A percentile compares a stretch with the other conserved stretches of the same genome.
These are phyloP conservation scores for Mayetiola destructor DNA, from an alignment of 2,888 invertebrate genomes.

Conservation along the genomic window DNA sequence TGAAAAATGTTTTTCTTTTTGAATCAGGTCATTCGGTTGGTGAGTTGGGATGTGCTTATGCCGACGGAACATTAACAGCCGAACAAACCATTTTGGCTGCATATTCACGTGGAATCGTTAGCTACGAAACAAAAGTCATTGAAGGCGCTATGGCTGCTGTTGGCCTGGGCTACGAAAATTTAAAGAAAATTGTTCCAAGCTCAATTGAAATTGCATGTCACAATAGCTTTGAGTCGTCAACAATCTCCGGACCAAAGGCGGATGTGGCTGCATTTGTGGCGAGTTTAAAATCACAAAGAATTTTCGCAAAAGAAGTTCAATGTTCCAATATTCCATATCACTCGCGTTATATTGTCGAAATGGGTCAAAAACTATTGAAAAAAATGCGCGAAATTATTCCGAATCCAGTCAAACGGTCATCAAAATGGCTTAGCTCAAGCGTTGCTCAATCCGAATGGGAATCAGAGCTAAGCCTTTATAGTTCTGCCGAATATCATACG, in stretches of 20 bases:
- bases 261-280: conserved; percentile 50
- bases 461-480: conserved; percentile 42
- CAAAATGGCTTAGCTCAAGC: conserved; percentile 76
- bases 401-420: conserved; percentile 48
- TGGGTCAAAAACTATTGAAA: conserved; percentile 49
- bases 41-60: conserved; percentile 85
- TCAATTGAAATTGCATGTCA: conserved; percentile 77
- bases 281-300: conserved; percentile 49
- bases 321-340: conserved; percentile 84
- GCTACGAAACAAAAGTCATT: conserved; percentile 52
- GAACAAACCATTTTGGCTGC: conserved; percentile 75
- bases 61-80: conserved; percentile 77
- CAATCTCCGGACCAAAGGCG: conserved; percentile 75
- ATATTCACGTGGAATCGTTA: conserved; percentile 66
- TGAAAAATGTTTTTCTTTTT: too few species aligned
- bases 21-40: conserved; percentile 94
- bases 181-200: conserved; percentile 47
- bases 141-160: conserved; percentile 80
- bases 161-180: conserved; percentile 46
- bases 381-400: conserved; percentile 50
- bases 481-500: conserved; percentile 76
- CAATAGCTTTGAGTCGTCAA: conserved; percentile 67
- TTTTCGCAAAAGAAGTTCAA: conserved; percentile 70
- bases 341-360: conserved; percentile 59
- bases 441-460: conserved; percentile 58